Percentiles rank a stretch among this genome's conserved stretches.
Evolutionary conservation across 2,113 vertebrate genomes (phyloP).

Genomic region (Elgaria multicarinata): DNA sequence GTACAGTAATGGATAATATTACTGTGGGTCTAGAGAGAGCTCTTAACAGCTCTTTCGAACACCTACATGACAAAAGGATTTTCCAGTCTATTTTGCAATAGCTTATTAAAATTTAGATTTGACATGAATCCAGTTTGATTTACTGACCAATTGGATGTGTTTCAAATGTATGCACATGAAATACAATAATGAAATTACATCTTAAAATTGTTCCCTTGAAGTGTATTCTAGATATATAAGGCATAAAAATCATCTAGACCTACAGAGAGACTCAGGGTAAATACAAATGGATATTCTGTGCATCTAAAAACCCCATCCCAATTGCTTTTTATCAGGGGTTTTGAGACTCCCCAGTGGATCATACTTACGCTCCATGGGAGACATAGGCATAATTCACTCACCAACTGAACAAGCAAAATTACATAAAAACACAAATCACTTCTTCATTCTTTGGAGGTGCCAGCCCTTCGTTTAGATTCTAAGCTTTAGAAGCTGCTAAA

Average conservation of each 20-base stretch:
- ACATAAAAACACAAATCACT: not conserved
- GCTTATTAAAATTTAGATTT: constrained; percentile 24
- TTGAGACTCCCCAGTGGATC: not conserved
- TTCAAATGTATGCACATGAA: constrained; percentile 10
- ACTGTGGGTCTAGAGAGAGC: not conserved
- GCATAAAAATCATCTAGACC: constrained; percentile 12
- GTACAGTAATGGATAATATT: not conserved
- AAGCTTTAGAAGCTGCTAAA: not conserved
- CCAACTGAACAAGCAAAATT: not conserved
- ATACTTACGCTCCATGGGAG: not conserved
- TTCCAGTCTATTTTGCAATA: not conserved
- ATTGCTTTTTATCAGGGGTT: not conserved
- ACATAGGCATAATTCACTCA: not conserved
- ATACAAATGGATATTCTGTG: not conserved
- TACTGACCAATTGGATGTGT: not conserved
- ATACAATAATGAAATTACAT: constrained; percentile 18
- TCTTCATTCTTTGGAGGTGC: not conserved
- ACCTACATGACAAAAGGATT: not conserved
- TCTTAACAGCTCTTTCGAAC: not conserved
- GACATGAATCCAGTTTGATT: constrained; percentile 26
- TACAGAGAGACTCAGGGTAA: not conserved
- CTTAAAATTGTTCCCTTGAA: constrained; percentile 15
- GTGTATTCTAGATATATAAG: not conserved
- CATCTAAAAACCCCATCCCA: not conserved
- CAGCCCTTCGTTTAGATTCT: not conserved